Base-by-base conservation (phyloP, 2,113 vertebrate species). In the Vicugna pacos region DNA sequence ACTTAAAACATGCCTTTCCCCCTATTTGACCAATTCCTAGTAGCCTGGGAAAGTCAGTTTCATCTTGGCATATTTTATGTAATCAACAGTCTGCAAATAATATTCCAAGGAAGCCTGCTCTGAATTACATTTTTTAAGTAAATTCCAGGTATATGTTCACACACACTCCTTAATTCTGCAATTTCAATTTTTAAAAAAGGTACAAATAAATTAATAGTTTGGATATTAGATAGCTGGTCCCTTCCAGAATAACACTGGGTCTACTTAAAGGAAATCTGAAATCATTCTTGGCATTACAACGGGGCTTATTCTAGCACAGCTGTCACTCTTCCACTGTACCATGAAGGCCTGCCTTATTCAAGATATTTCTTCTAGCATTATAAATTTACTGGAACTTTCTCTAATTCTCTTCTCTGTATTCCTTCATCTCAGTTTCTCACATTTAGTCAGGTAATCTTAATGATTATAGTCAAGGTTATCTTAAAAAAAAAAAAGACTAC, bases 361-460 rank as follows among this genome's bases (percentile, higher is more conserved):
- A 95, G 28, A 35, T 62, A 76, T 72, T 89, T 58, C 42, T 94
- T 81, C 38, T 60, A 65, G 19, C 14, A 76, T 77, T 76, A 38
- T 62, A 89, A 60, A 60, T 72, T 95, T 60, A 20, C 15, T 42
- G 35, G 28, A 50, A 13, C 32, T 82, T 96, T 60, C 26, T 88
- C n/a, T 86, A 77, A 42, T 60, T 91, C 76, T 70, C 13, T 91
- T 26, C 11, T 83, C 20, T 80, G 24, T 73, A 38, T 26, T 58
- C 24, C 24, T 60, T 84, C 79, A 79, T 79, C 17, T 62, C 28
- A 58, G 8, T 92, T 62, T 24, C 30, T 89, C 58, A 72, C 3
- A 62, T 20, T 82, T 75, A 69, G 50, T 81, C 52, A 60, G 22
- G 12, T 75, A 87, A 92, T 88, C 46, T 60, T 93, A 90, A 82